A percentile compares a stretch with the other conserved stretches of the same genome.
phyloP scores from a whole-genome alignment of 2,113 vertebrate species.

The Zeus faber region DNA sequence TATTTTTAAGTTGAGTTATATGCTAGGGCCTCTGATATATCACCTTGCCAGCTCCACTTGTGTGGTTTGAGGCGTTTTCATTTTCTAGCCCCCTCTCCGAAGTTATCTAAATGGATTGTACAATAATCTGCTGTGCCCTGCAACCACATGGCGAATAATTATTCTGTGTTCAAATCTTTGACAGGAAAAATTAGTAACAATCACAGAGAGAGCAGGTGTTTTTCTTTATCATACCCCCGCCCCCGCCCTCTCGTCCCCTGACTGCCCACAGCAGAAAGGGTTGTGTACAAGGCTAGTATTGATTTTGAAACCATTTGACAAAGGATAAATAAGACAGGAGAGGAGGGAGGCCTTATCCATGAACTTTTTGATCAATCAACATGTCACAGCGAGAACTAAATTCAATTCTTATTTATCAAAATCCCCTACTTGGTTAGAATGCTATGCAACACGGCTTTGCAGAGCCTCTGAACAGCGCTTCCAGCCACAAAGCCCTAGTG shows the following conservation, averaged over 20 bases:
- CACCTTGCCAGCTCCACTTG: constrained; percentile 56
- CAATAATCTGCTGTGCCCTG: constrained; percentile 77
- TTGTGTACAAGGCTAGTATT: constrained; percentile 86
- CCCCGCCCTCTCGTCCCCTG: constrained; percentile 25
- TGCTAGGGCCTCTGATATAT: constrained; percentile 62
- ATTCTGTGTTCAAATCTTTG: constrained; percentile 86
- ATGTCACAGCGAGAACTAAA: constrained; percentile 93
- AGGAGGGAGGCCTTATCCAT: constrained; percentile 90
- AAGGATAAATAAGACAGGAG: constrained; percentile 93
- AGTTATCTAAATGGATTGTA: constrained; percentile 79
- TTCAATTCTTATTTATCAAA: constrained; percentile 98
- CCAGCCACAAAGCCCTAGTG: constrained; percentile 33
- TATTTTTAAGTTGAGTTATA: constrained; percentile 67
- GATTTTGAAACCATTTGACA: constrained; percentile 93
- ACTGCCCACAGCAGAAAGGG: constrained; percentile 79
- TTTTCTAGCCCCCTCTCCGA: constrained; percentile 64
- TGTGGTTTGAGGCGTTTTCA: constrained; percentile 73
- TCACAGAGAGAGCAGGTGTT: constrained; percentile 82
- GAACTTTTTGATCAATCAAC: constrained; percentile 98
- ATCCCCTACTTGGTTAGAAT: constrained; percentile 82
- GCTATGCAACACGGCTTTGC: constrained; percentile 49
- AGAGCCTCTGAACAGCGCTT: constrained; percentile 37
- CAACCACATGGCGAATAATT: constrained; percentile 80
- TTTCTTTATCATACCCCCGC: constrained; percentile 63
- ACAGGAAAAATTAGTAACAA: constrained; percentile 86